Evolutionary conservation across 2,888 invertebrate genomes (phyloP).

Genomic region (Hololepta plana): DNA sequence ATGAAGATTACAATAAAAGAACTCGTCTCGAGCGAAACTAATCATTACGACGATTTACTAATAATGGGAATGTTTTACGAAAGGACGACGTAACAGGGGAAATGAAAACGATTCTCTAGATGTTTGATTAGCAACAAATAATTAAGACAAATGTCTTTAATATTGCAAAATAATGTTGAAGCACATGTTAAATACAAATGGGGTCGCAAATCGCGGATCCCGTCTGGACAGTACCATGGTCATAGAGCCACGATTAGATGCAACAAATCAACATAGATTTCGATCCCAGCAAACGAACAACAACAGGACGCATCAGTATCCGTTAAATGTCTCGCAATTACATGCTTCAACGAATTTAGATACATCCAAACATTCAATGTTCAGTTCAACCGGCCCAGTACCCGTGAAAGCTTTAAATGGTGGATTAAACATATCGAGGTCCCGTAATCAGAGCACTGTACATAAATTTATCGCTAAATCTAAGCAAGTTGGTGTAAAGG

Average conservation of each 20-base stretch:
- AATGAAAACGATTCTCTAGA: no score
- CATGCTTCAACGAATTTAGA: conserved; percentile 27
- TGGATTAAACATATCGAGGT: conserved; percentile 40
- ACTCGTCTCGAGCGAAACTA: no score
- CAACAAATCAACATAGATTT: no score
- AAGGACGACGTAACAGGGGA: no score
- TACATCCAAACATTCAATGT: conserved; percentile 42
- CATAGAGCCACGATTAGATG: conserved; percentile 23
- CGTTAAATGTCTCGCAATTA: conserved; percentile 44
- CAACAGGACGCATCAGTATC: conserved; percentile 32
- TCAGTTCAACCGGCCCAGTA: conserved; percentile 20
- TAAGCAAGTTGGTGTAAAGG: conserved; percentile 44
- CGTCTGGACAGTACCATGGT: conserved; percentile 25
- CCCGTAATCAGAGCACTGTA: conserved; percentile 18
- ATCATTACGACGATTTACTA: no score
- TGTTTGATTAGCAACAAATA: no score
- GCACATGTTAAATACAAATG: conserved; percentile 40
- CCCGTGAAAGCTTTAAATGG: conserved; percentile 28
- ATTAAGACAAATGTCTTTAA: no score
- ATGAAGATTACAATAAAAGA: no score
- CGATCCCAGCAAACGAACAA: conserved; percentile 14
- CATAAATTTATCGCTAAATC: conserved; percentile 26
- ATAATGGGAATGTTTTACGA: no score
- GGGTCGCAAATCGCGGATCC: conserved; percentile 29
- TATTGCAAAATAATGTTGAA: conserved; percentile 56